Percentiles rank a stretch among this genome's conserved stretches.
phyloP scores from a whole-genome alignment of 2,797 vertebrate species.

The Erethizon dorsatum region DNA sequence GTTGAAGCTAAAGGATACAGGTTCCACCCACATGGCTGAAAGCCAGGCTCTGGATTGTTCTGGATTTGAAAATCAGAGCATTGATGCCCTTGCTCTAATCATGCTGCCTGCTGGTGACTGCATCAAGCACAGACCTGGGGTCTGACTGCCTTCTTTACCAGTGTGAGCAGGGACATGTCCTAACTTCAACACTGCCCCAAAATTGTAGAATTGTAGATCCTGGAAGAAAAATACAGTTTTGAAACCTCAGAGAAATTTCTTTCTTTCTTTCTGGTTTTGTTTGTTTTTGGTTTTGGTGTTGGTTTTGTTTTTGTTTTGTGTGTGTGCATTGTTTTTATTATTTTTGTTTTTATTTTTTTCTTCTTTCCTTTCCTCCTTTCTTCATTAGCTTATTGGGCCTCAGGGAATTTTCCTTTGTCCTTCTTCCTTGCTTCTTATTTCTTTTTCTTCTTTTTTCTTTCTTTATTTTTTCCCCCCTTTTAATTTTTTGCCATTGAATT shows the following conservation, averaged over 20 bases:
- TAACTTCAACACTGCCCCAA: not conserved
- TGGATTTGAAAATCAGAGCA: not conserved
- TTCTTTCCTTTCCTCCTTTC: not conserved
- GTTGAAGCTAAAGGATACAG: not conserved
- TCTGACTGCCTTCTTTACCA: not conserved
- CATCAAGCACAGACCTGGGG: not conserved
- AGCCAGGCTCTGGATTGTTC: not conserved
- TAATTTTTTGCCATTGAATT: not conserved
- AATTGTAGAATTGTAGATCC: not conserved
- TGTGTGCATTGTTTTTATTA: not conserved
- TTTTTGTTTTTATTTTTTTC: not conserved
- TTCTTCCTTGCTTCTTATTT: not conserved
- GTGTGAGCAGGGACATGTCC: not conserved
- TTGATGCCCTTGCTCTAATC: not conserved
- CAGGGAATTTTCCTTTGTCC: not conserved
- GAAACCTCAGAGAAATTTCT: not conserved
- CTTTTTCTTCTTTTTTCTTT: not conserved
- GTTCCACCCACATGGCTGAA: not conserved
- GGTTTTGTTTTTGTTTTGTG: not conserved
- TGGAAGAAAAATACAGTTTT: not conserved
- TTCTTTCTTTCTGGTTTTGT: not conserved
- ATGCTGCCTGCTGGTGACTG: not conserved
- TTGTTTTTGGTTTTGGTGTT: not conserved
- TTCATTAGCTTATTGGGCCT: not conserved
- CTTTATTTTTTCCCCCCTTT: not conserved